Base-by-base conservation (phyloP, 2,888 invertebrate species). In the Eilema depressum region DNA sequence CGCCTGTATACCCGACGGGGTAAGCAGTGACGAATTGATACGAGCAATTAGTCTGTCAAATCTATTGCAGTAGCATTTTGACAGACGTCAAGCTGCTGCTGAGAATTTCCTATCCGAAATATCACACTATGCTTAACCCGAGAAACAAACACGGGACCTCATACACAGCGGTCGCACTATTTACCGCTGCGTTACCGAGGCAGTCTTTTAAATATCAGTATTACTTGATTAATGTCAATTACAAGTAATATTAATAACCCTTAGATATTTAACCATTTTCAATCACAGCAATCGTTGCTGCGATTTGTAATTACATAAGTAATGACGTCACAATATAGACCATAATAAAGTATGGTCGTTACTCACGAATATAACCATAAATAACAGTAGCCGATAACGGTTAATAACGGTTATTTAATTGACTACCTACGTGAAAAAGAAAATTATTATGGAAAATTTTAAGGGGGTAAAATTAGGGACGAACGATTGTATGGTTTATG, bases 351-450 rank as follows among this genome's bases (percentile, higher is more conserved):
- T 30, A 67, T 41, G 23, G 61, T 61, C 67, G 23, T 61, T 67
- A 47, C 30, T 67, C 53, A 61, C 65, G n/a, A 57, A 65, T 57
- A 33, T 66, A 56, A 11, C 53, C 33, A 20, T 30, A 25, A 66
- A 57, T 57, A 57, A 7, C 3, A 25, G 8, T 20, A 25, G 63
- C 56, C n/a, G 12, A 33, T 28, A 68, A 68, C 37, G 25, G 23
- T 30, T 53, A 17, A 57, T 25, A 66, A 66, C 56, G 66, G 56
- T 66, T 20, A 25, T 37, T 57, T 66, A 25, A 33, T 17, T 57
- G 57, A 30, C 28, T 53, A 26, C 28, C n/a, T n/a, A n/a, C n/a
- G n/a, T n/a, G n/a, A n/a, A 0, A n/a, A 2, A 11, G 25, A 1
- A 4, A 12, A 3, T 56, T 11, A 11, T n/a, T 23, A 25, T 11